Conservation (phyloP, 1,140 invertebrate species). For the Laupala kohalensis region DNA sequence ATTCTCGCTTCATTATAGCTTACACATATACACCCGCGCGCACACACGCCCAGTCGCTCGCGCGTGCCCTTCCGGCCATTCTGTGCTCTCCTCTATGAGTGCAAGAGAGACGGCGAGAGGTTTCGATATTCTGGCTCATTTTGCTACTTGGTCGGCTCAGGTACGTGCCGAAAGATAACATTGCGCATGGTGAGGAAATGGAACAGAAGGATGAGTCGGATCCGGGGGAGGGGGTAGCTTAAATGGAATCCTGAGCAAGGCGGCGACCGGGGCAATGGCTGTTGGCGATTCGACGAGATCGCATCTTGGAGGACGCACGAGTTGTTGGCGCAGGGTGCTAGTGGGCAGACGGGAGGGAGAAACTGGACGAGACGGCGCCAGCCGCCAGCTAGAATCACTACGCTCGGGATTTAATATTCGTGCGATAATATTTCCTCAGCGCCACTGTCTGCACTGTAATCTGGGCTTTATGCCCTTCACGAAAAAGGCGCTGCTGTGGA, state of each 20-base stretch:
- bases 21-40: not conserved
- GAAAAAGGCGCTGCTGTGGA: not conserved
- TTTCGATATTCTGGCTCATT: not conserved
- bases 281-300: too few species aligned
- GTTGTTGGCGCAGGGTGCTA: not conserved
- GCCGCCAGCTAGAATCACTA: not conserved
- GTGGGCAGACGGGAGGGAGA: too few species aligned
- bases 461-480: not conserved
- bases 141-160: not conserved
- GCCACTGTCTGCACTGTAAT: not conserved
- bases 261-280: too few species aligned
- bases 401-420: not conserved
- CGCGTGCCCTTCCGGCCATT: not conserved
- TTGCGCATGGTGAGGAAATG: not conserved
- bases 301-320: not conserved
- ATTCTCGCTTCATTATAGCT: not conserved
- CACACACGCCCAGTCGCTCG: not conserved
- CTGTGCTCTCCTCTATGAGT: not conserved
- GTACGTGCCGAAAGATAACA: not conserved
- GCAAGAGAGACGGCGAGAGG: not conserved
- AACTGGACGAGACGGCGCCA: not conserved
- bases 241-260: too few species aligned
- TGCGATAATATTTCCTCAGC: not conserved
- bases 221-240: too few species aligned
- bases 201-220: not conserved